These are phyloP conservation scores for Acromyrmex echinatior DNA, from an alignment of 1,140 invertebrate genomes.

Conservation along the genomic window DNA sequence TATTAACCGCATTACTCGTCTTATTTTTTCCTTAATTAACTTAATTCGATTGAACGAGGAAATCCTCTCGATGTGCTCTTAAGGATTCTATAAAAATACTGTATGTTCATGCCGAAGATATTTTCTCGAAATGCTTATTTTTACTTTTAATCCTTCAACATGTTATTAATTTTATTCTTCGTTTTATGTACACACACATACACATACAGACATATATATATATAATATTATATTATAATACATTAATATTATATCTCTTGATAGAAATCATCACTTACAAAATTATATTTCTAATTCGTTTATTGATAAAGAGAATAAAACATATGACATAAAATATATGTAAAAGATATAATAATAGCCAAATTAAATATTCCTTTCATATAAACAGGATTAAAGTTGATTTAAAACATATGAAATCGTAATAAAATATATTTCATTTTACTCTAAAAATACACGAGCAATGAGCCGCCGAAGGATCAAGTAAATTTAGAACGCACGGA, in stretches of 20 bases:
- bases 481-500: too few species aligned
- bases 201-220: neutral
- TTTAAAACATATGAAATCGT: neutral
- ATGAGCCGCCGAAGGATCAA: neutral
- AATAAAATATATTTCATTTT: neutral
- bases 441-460: neutral
- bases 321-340: neutral
- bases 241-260: neutral
- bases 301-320: neutral
- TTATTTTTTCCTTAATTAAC: slow-evolving; percentile 65
- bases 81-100: neutral
- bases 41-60: slow-evolving; percentile 50
- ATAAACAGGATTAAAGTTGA: neutral
- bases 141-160: neutral
- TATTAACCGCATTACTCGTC: slow-evolving; percentile 47
- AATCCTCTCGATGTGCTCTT: neutral
- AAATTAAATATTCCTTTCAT: neutral
- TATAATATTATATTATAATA: neutral
- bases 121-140: neutral
- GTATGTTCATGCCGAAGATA: neutral
- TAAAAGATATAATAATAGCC: neutral
- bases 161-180: neutral
- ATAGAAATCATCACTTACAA: neutral
- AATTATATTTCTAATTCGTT: neutral
- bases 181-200: too few species aligned